Evolutionary conservation across 2,888 invertebrate genomes (phyloP).

Genomic region (Diplazon laetatorius): DNA sequence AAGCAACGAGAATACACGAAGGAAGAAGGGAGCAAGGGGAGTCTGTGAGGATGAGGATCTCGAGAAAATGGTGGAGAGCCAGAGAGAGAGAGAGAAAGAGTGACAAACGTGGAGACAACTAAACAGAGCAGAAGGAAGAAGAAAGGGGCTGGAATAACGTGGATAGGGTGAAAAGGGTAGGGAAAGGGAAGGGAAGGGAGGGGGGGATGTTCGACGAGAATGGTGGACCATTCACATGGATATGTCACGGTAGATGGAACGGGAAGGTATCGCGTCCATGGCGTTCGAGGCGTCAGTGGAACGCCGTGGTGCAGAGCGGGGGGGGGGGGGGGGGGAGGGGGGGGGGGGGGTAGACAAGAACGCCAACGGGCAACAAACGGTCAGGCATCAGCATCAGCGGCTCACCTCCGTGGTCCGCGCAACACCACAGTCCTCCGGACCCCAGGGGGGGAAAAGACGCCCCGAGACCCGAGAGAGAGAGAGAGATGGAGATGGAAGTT

Average conservation of each 20-base stretch:
- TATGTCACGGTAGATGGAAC: constrained; percentile 38
- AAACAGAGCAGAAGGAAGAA: constrained; percentile 10
- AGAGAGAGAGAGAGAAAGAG: too few relatives aligned
- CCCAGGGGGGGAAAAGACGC: constrained; percentile 30
- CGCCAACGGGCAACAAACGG: constrained; percentile 47
- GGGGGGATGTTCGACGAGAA: constrained; percentile 33
- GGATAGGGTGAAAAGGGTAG: constrained; percentile 11
- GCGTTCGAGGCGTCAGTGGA: constrained; percentile 23
- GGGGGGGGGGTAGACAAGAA: too few relatives aligned
- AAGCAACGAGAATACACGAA: too few relatives aligned
- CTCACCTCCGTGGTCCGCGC: constrained; percentile 47
- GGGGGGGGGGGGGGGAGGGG: too few relatives aligned
- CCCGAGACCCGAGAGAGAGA: constrained; percentile 20
- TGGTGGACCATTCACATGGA: constrained; percentile 33
- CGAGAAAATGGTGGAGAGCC: background rate
- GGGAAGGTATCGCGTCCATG: constrained; percentile 49
- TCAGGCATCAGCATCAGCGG: constrained; percentile 47
- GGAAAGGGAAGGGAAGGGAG: constrained; percentile 6
- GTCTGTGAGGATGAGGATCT: constrained; percentile 2
- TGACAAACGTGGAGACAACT: constrained; percentile 18
- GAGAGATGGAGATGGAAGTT: constrained; percentile 18
- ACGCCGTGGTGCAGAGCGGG: too few relatives aligned
- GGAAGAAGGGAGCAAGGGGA: background rate
- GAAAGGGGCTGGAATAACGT: constrained; percentile 8
- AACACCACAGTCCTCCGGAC: constrained; percentile 33